phyloP scores from a whole-genome alignment of 2,888 invertebrate genomes.

The Reticulitermes lucifugus region DNA sequence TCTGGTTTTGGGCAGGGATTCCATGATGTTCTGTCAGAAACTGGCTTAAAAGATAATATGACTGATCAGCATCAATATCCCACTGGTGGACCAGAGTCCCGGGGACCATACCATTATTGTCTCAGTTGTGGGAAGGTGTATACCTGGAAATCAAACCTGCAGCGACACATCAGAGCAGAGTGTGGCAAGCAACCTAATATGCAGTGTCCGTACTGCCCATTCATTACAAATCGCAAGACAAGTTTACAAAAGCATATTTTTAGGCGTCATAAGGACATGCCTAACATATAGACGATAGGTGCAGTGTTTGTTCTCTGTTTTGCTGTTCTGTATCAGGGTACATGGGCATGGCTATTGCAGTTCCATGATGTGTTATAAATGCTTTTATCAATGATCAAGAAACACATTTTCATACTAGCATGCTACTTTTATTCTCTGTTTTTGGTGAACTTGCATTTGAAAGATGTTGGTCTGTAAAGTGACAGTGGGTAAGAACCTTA shows the following conservation, averaged over 20 bases:
- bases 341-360: too few species aligned
- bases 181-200: slow-evolving; percentile 58
- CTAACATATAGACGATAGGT: background rate
- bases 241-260: slow-evolving; percentile 39
- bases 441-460: too few species aligned
- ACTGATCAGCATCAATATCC: background rate
- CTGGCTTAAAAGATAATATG: background rate
- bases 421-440: too few species aligned
- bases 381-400: too few species aligned
- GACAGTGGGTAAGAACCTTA: too few species aligned
- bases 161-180: slow-evolving; percentile 59
- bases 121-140: slow-evolving; percentile 44
- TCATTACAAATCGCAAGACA: slow-evolving; percentile 46
- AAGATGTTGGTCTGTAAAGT: too few species aligned
- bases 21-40: background rate
- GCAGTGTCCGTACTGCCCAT: slow-evolving; percentile 56
- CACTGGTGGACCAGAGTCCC: background rate
- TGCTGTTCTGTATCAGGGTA: too few species aligned
- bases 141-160: slow-evolving; percentile 21
- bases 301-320: too few species aligned
- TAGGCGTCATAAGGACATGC: slow-evolving; percentile 21
- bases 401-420: too few species aligned
- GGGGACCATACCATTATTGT: background rate
- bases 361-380: too few species aligned
- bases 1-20: background rate